Evolutionary conservation across 35 echinoderm and acorn worm genomes (phyloP).

Genomic region (Diadema setosum): DNA sequence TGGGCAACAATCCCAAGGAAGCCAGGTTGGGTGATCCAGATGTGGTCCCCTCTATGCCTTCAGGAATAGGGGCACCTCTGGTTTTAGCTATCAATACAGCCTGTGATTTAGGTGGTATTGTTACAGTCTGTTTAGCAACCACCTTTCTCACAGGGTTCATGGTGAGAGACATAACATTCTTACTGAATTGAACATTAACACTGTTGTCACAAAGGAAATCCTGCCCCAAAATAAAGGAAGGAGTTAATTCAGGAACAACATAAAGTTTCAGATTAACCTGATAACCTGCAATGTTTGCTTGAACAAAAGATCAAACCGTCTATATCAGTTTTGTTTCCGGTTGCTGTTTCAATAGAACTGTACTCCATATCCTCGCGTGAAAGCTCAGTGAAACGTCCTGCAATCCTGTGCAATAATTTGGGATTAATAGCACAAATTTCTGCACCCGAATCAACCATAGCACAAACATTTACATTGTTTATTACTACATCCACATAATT

Average conservation of each 20-base stretch:
- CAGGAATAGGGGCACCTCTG: conserved; percentile 1
- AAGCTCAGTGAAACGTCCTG: background rate
- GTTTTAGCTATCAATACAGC: conserved; percentile 6
- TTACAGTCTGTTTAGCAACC: background rate
- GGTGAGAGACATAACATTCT: background rate
- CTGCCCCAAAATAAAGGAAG: background rate
- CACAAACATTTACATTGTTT: background rate
- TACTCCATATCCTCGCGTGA: background rate
- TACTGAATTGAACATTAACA: background rate
- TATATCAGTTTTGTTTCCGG: background rate
- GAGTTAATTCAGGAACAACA: background rate
- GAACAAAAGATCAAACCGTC: background rate
- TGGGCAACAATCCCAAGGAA: background rate
- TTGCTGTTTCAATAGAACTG: background rate
- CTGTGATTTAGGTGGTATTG: conserved; percentile 1
- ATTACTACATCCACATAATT: background rate
- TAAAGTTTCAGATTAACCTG: background rate
- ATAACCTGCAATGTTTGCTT: background rate
- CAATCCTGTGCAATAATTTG: background rate
- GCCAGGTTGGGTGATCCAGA: conserved; percentile 38
- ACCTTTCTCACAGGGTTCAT: background rate
- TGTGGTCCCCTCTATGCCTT: background rate
- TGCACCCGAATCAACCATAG: background rate
- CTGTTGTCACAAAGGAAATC: background rate
- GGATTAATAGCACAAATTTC: background rate